Conservation (phyloP, 2,888 invertebrate species). For the Cynaeus angustus region DNA sequence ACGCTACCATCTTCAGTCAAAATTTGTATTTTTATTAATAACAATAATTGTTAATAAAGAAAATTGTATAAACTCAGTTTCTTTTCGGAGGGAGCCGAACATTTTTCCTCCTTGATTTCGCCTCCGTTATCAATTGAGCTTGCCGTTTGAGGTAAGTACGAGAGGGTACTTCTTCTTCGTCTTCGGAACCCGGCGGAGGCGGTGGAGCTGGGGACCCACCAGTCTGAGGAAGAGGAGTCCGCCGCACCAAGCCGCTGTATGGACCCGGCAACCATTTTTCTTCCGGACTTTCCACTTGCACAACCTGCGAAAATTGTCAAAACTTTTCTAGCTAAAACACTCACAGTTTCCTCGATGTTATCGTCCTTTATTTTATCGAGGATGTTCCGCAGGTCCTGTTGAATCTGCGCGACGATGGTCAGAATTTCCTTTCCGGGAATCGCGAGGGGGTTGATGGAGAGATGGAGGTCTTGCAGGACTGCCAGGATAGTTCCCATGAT, state of each 20-base stretch:
- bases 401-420: constrained; percentile 44
- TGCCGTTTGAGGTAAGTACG: constrained; percentile 86
- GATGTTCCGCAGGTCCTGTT: constrained; percentile 33
- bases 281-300: too few relatives aligned
- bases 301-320: too few relatives aligned
- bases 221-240: constrained; percentile 67
- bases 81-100: constrained; percentile 71
- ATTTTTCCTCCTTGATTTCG: constrained; percentile 86
- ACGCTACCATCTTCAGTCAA: constrained; percentile 56
- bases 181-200: constrained; percentile 77
- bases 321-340: too few relatives aligned
- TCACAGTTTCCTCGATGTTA: constrained; percentile 17
- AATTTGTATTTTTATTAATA: constrained; percentile 65
- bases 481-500: constrained; percentile 55
- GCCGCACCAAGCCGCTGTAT: constrained; percentile 66
- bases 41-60: constrained; percentile 55
- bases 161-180: constrained; percentile 89
- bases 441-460: constrained; percentile 60
- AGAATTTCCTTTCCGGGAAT: constrained; percentile 54
- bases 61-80: constrained; percentile 44
- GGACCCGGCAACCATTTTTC: constrained; percentile 68
- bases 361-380: constrained; percentile 35
- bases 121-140: constrained; percentile 87
- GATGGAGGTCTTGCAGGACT: constrained; percentile 58
- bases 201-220: constrained; percentile 65